phyloP scores from a whole-genome alignment of 2,888 invertebrate genomes.

The Himalopsyche japonica region DNA sequence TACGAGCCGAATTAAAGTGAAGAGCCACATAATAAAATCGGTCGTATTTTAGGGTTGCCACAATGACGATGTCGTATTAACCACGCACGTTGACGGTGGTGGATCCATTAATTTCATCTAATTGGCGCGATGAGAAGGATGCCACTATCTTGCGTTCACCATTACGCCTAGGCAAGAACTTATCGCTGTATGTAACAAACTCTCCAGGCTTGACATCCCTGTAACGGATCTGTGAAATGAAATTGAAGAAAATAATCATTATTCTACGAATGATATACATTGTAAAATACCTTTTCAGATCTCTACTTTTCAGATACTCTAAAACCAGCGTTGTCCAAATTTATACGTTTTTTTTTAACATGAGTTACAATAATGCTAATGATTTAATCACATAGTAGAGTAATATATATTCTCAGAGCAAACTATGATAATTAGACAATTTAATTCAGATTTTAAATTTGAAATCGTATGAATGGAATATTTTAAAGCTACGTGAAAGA shows the following conservation, averaged over 20 bases:
- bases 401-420: too few relatives aligned
- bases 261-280: not conserved
- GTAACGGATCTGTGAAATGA: conserved; percentile 52
- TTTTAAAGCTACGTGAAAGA: too few relatives aligned
- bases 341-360: too few relatives aligned
- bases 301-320: too few relatives aligned
- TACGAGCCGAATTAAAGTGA: not conserved
- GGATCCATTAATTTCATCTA: conserved; percentile 67
- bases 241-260: not conserved
- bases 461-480: too few relatives aligned
- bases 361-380: too few relatives aligned
- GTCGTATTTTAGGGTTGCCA: not conserved
- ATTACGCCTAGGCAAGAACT: conserved; percentile 61
- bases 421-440: too few relatives aligned
- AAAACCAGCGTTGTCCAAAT: too few relatives aligned
- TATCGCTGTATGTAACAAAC: conserved; percentile 64
- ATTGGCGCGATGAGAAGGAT: conserved; percentile 67
- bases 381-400: too few relatives aligned
- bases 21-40: not conserved
- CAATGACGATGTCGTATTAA: conserved; percentile 44
- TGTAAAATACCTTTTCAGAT: too few relatives aligned
- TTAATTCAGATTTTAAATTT: too few relatives aligned
- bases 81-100: conserved; percentile 59
- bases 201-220: conserved; percentile 68
- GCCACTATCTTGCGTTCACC: conserved; percentile 68